Percentiles rank a stretch among this genome's conserved stretches.
Conservation (phyloP, 2,113 vertebrate species). For the Pachyramphus minor region DNA sequence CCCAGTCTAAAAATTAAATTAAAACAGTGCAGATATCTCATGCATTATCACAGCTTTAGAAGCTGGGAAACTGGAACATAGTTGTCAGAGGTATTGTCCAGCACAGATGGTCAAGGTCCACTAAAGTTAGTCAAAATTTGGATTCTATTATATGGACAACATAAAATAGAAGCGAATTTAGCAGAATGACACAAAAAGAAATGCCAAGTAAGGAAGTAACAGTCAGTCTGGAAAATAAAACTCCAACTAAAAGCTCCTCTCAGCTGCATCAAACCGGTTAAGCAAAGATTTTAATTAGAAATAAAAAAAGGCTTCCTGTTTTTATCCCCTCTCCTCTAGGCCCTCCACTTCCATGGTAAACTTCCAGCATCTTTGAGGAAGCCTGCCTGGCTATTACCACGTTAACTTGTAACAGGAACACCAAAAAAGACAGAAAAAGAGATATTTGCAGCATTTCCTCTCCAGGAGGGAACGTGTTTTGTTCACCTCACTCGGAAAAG, state of each 20-base stretch:
- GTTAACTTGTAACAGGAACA: background rate
- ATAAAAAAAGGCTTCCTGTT: background rate
- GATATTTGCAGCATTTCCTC: background rate
- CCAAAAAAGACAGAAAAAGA: background rate
- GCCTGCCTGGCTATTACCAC: background rate
- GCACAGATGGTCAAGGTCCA: background rate
- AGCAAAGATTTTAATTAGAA: background rate
- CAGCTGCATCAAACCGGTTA: background rate
- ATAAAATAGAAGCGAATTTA: background rate
- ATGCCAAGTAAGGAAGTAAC: conserved; percentile 3
- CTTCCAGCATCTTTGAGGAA: background rate
- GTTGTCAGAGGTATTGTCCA: background rate
- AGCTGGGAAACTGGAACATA: background rate
- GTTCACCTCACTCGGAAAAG: background rate
- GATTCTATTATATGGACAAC: background rate
- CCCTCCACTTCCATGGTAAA: background rate
- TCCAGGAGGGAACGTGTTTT: accelerated
- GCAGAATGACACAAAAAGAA: background rate
- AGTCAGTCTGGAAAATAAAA: background rate
- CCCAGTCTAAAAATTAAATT: background rate
- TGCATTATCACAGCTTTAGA: background rate
- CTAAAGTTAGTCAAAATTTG: background rate
- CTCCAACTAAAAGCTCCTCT: background rate
- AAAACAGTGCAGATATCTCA: background rate
- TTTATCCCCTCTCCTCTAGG: background rate